A percentile compares a stretch with the other conserved stretches of the same genome.
phyloP scores from a whole-genome alignment of 2,888 invertebrate species.

The Dendrolimus pini region DNA sequence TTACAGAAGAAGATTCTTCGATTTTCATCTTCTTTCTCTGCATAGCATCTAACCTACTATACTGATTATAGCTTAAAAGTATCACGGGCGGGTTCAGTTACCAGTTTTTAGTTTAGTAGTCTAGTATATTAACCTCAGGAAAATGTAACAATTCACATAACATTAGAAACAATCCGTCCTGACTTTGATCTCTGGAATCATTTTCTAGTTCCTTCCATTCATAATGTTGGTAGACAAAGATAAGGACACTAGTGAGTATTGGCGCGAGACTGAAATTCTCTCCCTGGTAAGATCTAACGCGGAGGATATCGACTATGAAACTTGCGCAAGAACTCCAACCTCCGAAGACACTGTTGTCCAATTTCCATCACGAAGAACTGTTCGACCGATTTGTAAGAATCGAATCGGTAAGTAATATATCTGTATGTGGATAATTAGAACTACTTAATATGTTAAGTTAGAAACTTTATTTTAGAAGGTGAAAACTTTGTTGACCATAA shows the following conservation, averaged over 20 bases:
- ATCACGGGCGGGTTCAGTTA: too few relatives aligned
- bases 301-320: constrained; percentile 44
- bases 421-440: not conserved
- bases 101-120: too few relatives aligned
- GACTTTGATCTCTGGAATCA: too few relatives aligned
- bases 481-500: too few relatives aligned
- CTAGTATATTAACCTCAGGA: too few relatives aligned
- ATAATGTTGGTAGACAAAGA: constrained; percentile 46
- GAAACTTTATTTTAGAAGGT: not conserved
- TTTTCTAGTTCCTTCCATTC: constrained; percentile 47
- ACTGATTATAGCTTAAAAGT: too few relatives aligned
- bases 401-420: constrained; percentile 35
- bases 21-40: too few relatives aligned
- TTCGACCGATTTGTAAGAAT: constrained; percentile 52
- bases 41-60: too few relatives aligned
- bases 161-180: too few relatives aligned
- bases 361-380: constrained; percentile 36
- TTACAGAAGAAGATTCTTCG: too few relatives aligned
- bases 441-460: not conserved
- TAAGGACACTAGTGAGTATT: constrained; percentile 60
- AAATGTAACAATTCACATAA: too few relatives aligned
- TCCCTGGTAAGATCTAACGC: constrained; percentile 43
- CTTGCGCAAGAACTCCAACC: constrained; percentile 30
- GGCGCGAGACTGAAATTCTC: constrained; percentile 62
- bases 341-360: constrained; percentile 22